A percentile compares a stretch with the other conserved stretches of the same genome.
Conservation (phyloP, 2,888 invertebrate genomes). For the Notocelia uddmanniana region DNA sequence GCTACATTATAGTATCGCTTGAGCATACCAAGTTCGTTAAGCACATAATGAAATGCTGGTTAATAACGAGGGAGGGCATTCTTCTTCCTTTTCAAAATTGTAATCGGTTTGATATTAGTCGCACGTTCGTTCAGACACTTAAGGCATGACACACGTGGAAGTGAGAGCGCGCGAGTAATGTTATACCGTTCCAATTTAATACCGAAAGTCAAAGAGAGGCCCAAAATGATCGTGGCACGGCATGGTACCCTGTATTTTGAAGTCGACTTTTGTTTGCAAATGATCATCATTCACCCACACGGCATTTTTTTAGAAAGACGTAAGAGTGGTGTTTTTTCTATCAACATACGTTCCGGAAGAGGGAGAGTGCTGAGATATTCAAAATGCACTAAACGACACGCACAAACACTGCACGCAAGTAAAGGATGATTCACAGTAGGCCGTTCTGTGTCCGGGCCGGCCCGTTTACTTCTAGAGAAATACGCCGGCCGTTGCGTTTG, state of each 20-base stretch:
- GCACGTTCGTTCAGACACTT: background rate
- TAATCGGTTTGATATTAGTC: background rate
- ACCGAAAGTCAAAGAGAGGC: background rate
- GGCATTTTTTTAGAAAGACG: background rate
- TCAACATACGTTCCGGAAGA: background rate
- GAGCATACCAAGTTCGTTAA: background rate
- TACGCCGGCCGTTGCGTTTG: too few species aligned
- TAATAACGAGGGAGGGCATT: background rate
- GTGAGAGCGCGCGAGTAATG: background rate
- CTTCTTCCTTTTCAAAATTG: background rate
- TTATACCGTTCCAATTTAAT: constrained; percentile 4
- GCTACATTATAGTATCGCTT: background rate
- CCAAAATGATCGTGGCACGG: constrained; percentile 13
- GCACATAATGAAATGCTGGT: constrained; percentile 6
- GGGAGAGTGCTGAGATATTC: background rate
- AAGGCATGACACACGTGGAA: background rate
- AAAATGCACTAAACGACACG: constrained; percentile 2
- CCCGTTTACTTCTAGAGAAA: too few species aligned
- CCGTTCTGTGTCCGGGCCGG: too few species aligned
- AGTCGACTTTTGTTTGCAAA: constrained; percentile 17
- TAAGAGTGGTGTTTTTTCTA: background rate
- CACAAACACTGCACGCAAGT: background rate
- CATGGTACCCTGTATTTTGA: constrained; percentile 32
- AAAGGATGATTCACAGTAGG: too few species aligned
- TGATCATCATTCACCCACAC: constrained; percentile 17